Evolutionary conservation across 2,113 vertebrate species (phyloP).

Genomic region (Rhinopithecus roxellana): DNA sequence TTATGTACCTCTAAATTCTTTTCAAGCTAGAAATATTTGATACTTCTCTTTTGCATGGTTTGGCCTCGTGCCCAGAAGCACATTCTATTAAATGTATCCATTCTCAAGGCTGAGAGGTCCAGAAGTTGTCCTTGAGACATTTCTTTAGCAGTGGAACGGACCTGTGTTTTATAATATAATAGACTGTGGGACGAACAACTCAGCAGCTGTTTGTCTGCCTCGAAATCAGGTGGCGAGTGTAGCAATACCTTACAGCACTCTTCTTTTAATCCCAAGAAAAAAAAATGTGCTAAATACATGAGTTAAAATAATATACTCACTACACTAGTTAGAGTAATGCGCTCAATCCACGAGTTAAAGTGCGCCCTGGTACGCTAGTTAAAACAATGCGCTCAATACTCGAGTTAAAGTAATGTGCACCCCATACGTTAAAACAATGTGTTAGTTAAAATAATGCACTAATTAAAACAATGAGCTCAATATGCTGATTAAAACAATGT

Average conservation of each 20-base stretch:
- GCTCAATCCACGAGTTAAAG: too few species aligned
- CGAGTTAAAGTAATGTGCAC: too few species aligned
- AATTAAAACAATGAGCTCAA: too few species aligned
- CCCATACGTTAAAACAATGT: too few species aligned
- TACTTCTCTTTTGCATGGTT: not conserved
- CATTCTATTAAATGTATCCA: not conserved
- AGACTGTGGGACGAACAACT: not conserved
- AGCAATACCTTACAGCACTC: not conserved
- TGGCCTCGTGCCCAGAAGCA: not conserved
- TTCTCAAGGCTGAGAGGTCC: not conserved
- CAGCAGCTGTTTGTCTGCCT: not conserved
- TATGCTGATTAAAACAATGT: too few species aligned
- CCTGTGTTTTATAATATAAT: not conserved
- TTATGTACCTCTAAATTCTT: not conserved
- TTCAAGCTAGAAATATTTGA: not conserved
- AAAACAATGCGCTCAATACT: too few species aligned
- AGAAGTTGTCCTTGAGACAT: not conserved
- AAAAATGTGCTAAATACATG: too few species aligned
- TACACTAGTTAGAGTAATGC: not conserved
- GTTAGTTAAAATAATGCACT: too few species aligned
- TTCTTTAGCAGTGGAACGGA: not conserved
- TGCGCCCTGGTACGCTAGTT: too few species aligned
- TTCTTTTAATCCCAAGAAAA: not conserved
- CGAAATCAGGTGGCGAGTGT: not conserved
- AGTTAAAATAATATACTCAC: not conserved